These are phyloP conservation scores for Sinelater perroti DNA, from an alignment of 2,888 invertebrate species.

Conservation along the genomic window DNA sequence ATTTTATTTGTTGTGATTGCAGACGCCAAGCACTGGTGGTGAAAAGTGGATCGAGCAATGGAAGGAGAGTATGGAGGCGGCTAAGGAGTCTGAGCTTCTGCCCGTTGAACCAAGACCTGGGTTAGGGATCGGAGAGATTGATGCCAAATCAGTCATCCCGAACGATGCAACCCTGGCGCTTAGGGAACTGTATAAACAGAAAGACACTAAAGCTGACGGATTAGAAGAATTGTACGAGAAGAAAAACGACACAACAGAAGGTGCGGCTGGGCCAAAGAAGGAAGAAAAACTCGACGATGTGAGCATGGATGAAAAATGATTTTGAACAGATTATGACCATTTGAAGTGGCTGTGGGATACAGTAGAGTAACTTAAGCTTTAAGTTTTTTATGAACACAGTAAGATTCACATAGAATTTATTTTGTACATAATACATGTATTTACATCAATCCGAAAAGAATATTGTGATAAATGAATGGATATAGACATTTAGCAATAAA, in stretches of 20 bases:
- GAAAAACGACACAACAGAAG: too few relatives aligned
- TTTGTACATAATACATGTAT: slow-evolving; percentile 35
- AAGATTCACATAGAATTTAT: slow-evolving; percentile 24
- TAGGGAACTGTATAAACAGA: slow-evolving; percentile 34
- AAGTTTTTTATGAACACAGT: too few relatives aligned
- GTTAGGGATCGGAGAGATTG: slow-evolving; percentile 58
- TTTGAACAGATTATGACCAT: too few relatives aligned
- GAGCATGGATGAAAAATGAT: slow-evolving; percentile 38
- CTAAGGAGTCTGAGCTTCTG: slow-evolving; percentile 1
- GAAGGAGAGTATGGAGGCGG: slow-evolving; percentile 60
- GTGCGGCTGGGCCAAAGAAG: background rate
- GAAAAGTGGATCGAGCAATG: slow-evolving; percentile 69
- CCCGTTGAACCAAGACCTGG: slow-evolving; percentile 45
- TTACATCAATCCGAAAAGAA: slow-evolving; percentile 31
- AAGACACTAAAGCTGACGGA: slow-evolving; percentile 15
- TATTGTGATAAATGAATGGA: slow-evolving; percentile 24
- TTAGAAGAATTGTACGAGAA: background rate
- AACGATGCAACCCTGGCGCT: slow-evolving; percentile 42
- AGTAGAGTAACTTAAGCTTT: too few relatives aligned
- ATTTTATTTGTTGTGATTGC: slow-evolving; percentile 23
- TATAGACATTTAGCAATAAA: slow-evolving; percentile 32
- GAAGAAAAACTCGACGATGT: slow-evolving; percentile 46
- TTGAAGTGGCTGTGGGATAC: too few relatives aligned
- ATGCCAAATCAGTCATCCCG: slow-evolving; percentile 58
- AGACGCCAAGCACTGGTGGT: slow-evolving; percentile 63